Conservation (phyloP, 2,113 vertebrate species). For the Lagenorhynchus albirostris region DNA sequence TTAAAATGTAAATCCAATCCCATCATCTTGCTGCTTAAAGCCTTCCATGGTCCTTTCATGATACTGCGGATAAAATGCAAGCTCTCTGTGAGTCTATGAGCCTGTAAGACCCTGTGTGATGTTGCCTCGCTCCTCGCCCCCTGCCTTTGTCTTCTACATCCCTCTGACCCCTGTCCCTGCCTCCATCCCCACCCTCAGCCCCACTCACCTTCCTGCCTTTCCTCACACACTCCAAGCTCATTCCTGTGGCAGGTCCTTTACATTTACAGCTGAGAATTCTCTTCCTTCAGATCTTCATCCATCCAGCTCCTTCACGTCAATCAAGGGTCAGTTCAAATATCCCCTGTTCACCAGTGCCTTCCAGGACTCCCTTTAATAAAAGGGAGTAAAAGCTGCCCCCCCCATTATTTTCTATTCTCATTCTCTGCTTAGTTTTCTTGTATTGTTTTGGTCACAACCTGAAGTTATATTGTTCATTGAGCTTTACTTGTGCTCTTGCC, state of each 20-base stretch:
- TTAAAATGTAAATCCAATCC: background rate
- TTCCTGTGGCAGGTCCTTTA: background rate
- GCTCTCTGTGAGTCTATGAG: background rate
- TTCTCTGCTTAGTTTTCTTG: background rate
- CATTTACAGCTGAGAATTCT: background rate
- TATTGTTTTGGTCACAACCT: background rate
- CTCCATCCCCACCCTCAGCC: background rate
- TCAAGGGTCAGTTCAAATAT: background rate
- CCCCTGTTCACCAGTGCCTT: background rate
- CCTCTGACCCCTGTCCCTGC: too few relatives aligned
- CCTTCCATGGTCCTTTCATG: background rate
- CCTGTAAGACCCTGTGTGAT: fast-evolving
- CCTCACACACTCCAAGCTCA: background rate
- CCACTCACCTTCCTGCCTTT: background rate
- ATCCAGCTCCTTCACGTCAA: background rate
- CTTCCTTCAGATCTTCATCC: background rate
- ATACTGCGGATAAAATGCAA: background rate
- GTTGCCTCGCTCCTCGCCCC: too few relatives aligned
- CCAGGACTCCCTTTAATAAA: background rate
- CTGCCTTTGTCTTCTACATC: background rate
- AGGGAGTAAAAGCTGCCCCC: background rate
- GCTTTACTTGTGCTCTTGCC: background rate
- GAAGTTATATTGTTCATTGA: background rate
- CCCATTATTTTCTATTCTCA: background rate
- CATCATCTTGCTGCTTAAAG: background rate